Evolutionary conservation across 2,113 vertebrate genomes (phyloP), one percentile per base, ranked within the genome.

Genomic region (Caranx melampygus): DNA sequence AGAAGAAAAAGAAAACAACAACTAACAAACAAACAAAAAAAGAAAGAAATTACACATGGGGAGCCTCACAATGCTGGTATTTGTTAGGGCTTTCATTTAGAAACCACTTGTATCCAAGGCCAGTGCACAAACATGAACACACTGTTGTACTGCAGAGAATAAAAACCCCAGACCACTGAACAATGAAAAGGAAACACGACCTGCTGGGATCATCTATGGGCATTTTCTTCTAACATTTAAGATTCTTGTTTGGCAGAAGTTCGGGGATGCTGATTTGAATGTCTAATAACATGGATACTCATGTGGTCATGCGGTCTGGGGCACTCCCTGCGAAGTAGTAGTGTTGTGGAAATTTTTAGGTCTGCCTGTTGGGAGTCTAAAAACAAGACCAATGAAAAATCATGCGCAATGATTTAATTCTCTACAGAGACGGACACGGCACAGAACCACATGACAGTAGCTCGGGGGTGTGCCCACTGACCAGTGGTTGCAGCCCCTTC

Each of bases 61-160:
- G 52, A 74, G 33, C 71, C 20, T 57, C 74, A 80, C 37, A 76
- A 84, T 79, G 68, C 69, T 83, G 67, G 35, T 52, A 49, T 84
- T 87, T 87, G 69, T 78, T 64, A 59, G 58, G 11, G 21, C 5
- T 66, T 62, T 66, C 65, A 66, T 78, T 82, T 57, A 55, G 72
- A 87, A 88, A 79, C 74, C 70, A 75, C 79, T 83, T 69, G 58
- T 71, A 63, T 82, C 42, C 72, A 85, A 82, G 84, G 75, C 71
- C 58, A 34, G 44, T 6, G 9, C 70, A 82, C 45, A 79, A 37
- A 75, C 57, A 47, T 31, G 16, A 54, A 45, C 31, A 58, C 7
- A 18, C 42, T 60, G 59, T 49, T 45, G 31, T 31, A 40, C 57
- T 44, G 42, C 57, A 37, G 77, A 58, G 66, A 79, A 76, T 62